Percentiles rank a stretch among this genome's conserved stretches.
These are phyloP conservation scores for Danio albolineatus DNA, from an alignment of 2,797 vertebrate genomes.

Conservation along the genomic window DNA sequence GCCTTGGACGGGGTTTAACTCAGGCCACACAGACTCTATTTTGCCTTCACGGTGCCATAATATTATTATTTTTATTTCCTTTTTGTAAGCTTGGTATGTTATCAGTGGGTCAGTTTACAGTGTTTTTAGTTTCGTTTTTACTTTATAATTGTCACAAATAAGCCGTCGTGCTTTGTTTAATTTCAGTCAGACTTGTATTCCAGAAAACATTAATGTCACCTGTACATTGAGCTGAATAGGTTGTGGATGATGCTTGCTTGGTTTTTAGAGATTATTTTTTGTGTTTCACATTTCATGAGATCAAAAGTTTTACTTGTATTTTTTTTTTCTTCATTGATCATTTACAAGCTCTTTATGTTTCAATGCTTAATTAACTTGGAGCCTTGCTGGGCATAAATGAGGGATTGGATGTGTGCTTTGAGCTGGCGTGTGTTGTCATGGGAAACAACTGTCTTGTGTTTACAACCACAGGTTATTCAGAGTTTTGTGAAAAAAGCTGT, in stretches of 20 bases:
- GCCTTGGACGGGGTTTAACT: conserved; percentile 37
- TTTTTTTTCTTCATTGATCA: not conserved
- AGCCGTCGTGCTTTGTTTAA: not conserved
- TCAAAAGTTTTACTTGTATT: not conserved
- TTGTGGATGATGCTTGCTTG: not conserved
- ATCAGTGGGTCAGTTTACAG: not conserved
- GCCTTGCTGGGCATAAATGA: not conserved
- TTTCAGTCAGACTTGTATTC: not conserved
- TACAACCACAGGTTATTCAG: conserved; percentile 53
- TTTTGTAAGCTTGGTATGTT: conserved; percentile 13
- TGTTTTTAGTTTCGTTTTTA: not conserved
- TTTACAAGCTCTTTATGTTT: not conserved
- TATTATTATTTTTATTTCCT: not conserved
- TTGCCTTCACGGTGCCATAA: not conserved
- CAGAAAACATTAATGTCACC: not conserved
- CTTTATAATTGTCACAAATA: not conserved
- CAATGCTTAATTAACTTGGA: not conserved
- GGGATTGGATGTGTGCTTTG: conserved; percentile 9
- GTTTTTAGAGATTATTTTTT: not conserved
- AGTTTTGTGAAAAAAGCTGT: conserved; percentile 42
- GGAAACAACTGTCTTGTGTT: conserved; percentile 48
- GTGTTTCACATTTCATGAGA: not conserved
- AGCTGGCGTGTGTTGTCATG: conserved; percentile 24
- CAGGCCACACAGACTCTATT: conserved; percentile 6
- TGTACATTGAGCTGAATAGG: not conserved